phyloP scores from a whole-genome alignment of 2,113 vertebrate genomes.

The Melanotaenia duboulayi region DNA sequence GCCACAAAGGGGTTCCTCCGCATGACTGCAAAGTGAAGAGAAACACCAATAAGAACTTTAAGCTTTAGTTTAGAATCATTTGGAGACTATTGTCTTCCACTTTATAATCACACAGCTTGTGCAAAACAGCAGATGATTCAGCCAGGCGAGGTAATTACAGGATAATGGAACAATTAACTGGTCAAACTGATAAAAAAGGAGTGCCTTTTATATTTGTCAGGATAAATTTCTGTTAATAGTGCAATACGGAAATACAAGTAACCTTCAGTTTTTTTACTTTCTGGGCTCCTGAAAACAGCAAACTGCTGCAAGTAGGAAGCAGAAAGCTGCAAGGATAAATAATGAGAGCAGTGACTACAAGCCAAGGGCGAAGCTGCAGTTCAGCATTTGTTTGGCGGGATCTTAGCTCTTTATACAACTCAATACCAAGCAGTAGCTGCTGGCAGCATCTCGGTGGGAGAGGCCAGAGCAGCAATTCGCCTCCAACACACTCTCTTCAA shows the following conservation, averaged over 20 bases:
- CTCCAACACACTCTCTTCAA: constrained; percentile 46
- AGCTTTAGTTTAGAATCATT: too few relatives aligned
- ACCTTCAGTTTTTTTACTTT: constrained; percentile 8
- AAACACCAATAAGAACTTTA: constrained; percentile 22
- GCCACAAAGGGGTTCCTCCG: constrained; percentile 91
- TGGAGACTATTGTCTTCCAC: background rate
- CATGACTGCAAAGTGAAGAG: constrained; percentile 88
- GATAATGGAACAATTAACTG: background rate
- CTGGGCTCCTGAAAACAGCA: constrained; percentile 17
- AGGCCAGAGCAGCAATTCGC: constrained; percentile 18
- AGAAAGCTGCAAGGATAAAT: constrained; percentile 44
- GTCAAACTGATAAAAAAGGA: background rate
- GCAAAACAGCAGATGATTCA: background rate
- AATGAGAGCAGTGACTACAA: constrained; percentile 44
- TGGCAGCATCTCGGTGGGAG: constrained; percentile 57
- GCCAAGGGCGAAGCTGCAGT: constrained; percentile 60
- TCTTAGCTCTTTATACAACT: constrained; percentile 59
- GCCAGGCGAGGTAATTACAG: background rate
- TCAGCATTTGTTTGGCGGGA: constrained; percentile 62
- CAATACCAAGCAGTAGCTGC: constrained; percentile 55
- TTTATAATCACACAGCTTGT: background rate
- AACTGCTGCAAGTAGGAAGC: constrained; percentile 11
- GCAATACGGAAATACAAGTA: background rate
- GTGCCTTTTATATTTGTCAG: background rate
- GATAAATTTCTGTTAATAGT: background rate